A percentile compares a stretch with the other conserved stretches of the same genome.
phyloP scores from a whole-genome alignment of 2,797 vertebrate species.

The Pagetopsis macropterus region DNA sequence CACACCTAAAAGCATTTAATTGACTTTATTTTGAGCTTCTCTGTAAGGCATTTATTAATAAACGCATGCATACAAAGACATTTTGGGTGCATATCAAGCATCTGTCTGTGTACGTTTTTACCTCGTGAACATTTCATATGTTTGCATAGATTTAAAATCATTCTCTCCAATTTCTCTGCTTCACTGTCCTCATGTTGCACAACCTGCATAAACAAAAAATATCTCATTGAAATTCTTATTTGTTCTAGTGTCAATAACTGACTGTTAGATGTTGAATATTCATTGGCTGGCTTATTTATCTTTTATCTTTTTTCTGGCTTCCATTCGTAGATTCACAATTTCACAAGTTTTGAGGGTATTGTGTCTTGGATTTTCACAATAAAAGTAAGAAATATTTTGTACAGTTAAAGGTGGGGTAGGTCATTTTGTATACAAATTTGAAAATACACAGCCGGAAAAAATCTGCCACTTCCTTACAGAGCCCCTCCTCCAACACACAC shows the following conservation, averaged over 20 bases:
- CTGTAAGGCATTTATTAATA: constrained; percentile 1
- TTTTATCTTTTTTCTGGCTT: not conserved
- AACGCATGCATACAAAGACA: not conserved
- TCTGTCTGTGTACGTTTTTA: not conserved
- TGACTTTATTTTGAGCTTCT: constrained; percentile 13
- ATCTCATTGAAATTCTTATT: constrained; percentile 39
- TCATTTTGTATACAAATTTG: no score
- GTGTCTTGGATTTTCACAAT: no score
- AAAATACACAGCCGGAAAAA: no score
- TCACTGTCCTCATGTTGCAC: constrained; percentile 12
- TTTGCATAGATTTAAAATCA: not conserved
- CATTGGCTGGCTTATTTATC: constrained; percentile 6
- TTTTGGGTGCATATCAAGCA: not conserved
- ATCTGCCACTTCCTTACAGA: no score
- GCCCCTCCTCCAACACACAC: no score
- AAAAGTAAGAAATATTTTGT: no score
- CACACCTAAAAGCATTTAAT: constrained; percentile 3
- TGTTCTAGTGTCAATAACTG: constrained; percentile 23
- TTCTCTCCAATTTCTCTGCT: constrained; percentile 1
- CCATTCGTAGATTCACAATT: no score
- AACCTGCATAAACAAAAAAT: constrained; percentile 10
- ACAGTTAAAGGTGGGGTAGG: no score
- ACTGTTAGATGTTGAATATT: constrained; percentile 33
- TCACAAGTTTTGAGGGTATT: no score
- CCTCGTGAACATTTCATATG: not conserved